Evolutionary conservation across 2,113 vertebrate genomes (phyloP), one percentile per base, ranked within the genome.

Genomic region (Trogon melanurus): DNA sequence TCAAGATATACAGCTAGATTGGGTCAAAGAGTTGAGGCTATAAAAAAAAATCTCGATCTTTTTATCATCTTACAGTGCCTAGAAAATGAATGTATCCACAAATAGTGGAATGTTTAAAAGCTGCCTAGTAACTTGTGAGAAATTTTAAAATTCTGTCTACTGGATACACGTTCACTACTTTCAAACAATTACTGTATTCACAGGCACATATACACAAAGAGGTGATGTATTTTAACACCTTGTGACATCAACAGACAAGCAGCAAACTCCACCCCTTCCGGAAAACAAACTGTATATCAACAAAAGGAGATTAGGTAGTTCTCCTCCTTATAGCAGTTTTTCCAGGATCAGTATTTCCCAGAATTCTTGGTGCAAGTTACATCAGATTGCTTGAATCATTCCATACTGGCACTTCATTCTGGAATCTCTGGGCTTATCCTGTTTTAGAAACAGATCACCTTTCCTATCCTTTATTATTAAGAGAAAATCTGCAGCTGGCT

Each of bases 141-240:
- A 70, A 88, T 65, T 29, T 8, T n/a, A 27, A 21, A 67, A 36
- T 80, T 93, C 19, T 50, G 13, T 70, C 45, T 73, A 5, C 27
- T 27, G n/a, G 56, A 16, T 25, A 54, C 29, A 10, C 4, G 15
- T 17, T 86, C 61, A 38, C 26, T 47, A 3, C 66, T 29, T 75
- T 34, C 64, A 82, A 81, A 58, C 45, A 51, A 22, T 30, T 67
- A 57, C 38, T 32, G 1, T 34, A 26, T 18, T 76, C 54, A 45
- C 45, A 47, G 5, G 2, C 19, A 44, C 6, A 53, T 3, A 3
- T 1, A 70, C 0, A 0, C 57, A 57, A 25, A 30, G 47, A 71
- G 11, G 29, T 26, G 17, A 7, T 5, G 9, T 45, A 21, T 26
- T 79, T 82, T 56, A 51, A 57, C 29, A 57, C 66, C 5, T 16